Evolutionary conservation across 2,797 vertebrate species (phyloP).

Genomic region (Mastacembelus armatus): DNA sequence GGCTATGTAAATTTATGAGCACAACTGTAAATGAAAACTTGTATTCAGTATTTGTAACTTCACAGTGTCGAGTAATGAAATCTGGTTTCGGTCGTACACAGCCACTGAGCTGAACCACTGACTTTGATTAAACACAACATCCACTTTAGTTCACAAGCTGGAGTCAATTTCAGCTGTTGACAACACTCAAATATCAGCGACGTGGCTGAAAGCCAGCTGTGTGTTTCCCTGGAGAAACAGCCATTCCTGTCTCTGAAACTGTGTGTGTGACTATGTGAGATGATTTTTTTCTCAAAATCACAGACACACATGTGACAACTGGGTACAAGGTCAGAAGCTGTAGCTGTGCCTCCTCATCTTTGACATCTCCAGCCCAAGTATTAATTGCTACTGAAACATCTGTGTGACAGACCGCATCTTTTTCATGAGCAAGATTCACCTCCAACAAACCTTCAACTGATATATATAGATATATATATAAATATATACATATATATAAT

Average conservation of each 20-base stretch:
- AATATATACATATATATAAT: too few species aligned
- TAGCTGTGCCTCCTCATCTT: neutral
- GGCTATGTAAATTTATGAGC: too few species aligned
- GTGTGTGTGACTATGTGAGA: conserved; percentile 8
- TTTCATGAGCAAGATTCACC: conserved; percentile 9
- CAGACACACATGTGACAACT: conserved; percentile 51
- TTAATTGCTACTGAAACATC: conserved; percentile 4
- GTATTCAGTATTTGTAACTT: neutral
- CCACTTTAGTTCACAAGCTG: conserved; percentile 16
- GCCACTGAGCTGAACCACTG: conserved; percentile 4
- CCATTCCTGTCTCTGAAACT: too few species aligned
- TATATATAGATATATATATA: too few species aligned
- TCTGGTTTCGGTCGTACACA: neutral
- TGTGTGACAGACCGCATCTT: neutral
- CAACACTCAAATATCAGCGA: conserved; percentile 1
- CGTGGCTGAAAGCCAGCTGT: neutral
- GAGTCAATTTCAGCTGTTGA: conserved; percentile 19
- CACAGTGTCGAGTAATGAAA: conserved; percentile 4
- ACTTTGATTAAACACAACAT: conserved; percentile 42
- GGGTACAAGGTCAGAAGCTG: conserved; percentile 6
- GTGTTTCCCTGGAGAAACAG: neutral
- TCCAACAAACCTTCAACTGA: conserved; percentile 1
- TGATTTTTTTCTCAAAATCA: conserved; percentile 39
- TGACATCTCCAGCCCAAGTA: conserved; percentile 14
- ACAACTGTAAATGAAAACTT: neutral